A percentile compares a stretch with the other conserved stretches of the same genome.
These are phyloP conservation scores for Tupaia tana DNA, from an alignment of 2,113 vertebrate species.

Conservation along the genomic window DNA sequence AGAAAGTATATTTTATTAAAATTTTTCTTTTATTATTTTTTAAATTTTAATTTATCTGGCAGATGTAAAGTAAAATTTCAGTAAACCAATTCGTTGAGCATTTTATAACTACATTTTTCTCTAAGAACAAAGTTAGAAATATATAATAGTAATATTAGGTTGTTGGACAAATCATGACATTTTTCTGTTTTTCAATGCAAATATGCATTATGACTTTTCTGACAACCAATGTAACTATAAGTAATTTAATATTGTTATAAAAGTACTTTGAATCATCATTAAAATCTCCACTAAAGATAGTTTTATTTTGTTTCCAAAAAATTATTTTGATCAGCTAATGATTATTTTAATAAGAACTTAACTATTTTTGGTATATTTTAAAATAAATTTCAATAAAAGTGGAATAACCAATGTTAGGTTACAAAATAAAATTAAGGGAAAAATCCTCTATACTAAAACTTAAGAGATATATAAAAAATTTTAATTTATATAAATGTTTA, in stretches of 20 bases:
- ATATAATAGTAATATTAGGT: too few species aligned
- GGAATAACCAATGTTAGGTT: neutral
- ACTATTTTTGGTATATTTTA: neutral
- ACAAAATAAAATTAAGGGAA: neutral
- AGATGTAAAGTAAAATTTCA: neutral
- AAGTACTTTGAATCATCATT: neutral
- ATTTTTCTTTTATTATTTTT: neutral
- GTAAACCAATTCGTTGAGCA: neutral
- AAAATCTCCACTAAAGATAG: neutral
- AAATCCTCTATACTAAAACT: neutral
- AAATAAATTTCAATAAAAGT: constrained; percentile 9
- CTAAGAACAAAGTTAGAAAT: neutral
- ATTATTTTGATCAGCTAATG: neutral
- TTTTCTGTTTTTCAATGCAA: too few species aligned
- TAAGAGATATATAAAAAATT: too few species aligned
- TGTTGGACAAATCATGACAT: too few species aligned
- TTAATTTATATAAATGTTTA: too few species aligned
- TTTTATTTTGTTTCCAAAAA: neutral
- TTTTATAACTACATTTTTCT: neutral
- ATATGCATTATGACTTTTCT: too few species aligned
- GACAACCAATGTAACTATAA: too few species aligned
- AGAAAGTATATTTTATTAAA: neutral
- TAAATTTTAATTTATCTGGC: neutral
- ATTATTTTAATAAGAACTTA: neutral
- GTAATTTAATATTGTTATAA: neutral